Evolutionary conservation across 1,140 invertebrate genomes (phyloP).

Genomic region (Vollenhovia emeryi): DNA sequence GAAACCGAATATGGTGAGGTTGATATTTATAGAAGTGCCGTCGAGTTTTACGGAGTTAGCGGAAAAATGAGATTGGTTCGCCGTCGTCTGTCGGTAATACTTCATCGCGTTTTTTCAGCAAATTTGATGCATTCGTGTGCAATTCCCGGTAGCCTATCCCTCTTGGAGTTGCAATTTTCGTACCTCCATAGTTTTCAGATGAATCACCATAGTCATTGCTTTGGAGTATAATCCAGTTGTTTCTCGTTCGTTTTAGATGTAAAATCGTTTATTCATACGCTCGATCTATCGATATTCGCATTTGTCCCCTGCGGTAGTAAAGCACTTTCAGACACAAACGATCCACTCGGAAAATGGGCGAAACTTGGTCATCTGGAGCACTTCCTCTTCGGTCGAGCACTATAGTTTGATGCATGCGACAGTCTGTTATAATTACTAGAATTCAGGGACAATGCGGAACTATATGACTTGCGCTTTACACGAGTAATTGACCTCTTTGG

Average conservation of each 20-base stretch:
- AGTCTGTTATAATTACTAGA: conserved; percentile 50
- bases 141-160: background rate
- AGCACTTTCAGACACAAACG: conserved; percentile 23
- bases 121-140: conserved; percentile 2
- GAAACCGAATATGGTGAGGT: background rate
- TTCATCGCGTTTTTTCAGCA: conserved; percentile 30
- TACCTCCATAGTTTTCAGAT: background rate
- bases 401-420: conserved; percentile 22
- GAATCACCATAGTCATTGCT: background rate
- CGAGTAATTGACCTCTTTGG: conserved; percentile 31
- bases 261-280: conserved; percentile 3
- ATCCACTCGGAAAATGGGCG: conserved; percentile 35
- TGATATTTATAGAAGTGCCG: conserved; percentile 38
- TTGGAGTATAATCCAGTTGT: conserved; percentile 1
- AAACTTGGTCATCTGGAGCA: conserved; percentile 51
- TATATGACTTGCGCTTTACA: conserved; percentile 8
- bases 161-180: background rate
- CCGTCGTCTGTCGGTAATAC: background rate
- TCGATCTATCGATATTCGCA: conserved; percentile 17
- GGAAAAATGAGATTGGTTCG: conserved; percentile 29
- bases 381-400: conserved; percentile 20
- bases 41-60: conserved; percentile 17
- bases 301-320: background rate
- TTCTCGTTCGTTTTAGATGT: background rate
- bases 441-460: conserved; percentile 43